A percentile compares a stretch with the other conserved stretches of the same genome.
Evolutionary conservation across 2,113 vertebrate genomes (phyloP).

Genomic region (Nymphicus hollandicus): DNA sequence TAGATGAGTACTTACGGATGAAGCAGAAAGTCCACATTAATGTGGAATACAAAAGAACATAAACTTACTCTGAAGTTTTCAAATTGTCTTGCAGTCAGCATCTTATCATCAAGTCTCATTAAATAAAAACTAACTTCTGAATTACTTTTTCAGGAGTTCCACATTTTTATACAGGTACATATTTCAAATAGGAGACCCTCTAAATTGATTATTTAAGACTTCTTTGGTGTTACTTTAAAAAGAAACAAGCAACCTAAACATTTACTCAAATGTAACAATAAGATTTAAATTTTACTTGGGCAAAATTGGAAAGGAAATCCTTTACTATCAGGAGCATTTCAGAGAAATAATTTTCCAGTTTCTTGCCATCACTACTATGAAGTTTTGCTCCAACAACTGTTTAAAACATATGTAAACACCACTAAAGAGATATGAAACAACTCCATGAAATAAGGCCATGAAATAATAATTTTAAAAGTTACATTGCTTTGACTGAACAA

Average conservation of each 20-base stretch:
- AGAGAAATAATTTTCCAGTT: not conserved
- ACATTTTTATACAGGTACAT: not conserved
- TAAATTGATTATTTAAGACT: not conserved
- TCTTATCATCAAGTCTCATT: not conserved
- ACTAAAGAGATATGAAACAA: not conserved
- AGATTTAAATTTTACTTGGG: not conserved
- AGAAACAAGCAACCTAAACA: not conserved
- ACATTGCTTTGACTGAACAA: not conserved
- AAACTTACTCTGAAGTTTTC: not conserved
- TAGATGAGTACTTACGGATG: accelerated
- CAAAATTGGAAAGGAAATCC: not conserved
- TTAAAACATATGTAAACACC: not conserved
- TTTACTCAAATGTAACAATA: not conserved
- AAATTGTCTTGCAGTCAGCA: not conserved
- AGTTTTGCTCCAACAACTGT: not conserved
- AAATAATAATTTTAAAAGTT: not conserved
- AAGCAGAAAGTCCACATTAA: not conserved
- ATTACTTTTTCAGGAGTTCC: not conserved
- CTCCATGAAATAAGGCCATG: not conserved
- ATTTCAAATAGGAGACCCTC: not conserved
- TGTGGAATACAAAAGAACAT: not conserved
- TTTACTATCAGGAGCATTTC: not conserved
- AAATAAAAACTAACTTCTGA: not conserved
- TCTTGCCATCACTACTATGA: not conserved
- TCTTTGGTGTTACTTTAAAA: not conserved